Evolutionary conservation across 2,113 vertebrate species (phyloP).

Genomic region (Seriola aureovittata): DNA sequence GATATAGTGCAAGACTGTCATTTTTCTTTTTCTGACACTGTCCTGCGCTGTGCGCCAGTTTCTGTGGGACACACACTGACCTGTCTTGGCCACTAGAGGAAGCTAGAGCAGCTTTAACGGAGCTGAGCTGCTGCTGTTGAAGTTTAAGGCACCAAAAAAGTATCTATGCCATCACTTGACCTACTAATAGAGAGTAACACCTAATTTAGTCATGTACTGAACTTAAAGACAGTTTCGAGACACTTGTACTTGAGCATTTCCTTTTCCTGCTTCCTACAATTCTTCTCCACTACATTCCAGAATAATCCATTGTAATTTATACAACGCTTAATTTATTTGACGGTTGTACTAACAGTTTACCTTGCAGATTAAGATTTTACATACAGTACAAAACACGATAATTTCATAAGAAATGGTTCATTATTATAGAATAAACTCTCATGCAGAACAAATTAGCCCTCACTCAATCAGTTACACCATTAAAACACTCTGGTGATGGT

Average conservation of each 20-base stretch:
- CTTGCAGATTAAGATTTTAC: not conserved
- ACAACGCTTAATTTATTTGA: not conserved
- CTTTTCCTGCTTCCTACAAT: not conserved
- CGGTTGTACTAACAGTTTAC: not conserved
- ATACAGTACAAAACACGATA: no score
- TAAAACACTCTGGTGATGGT: not conserved
- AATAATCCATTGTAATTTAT: not conserved
- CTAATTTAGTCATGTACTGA: not conserved
- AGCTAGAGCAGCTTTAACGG: conserved; percentile 21
- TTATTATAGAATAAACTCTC: no score
- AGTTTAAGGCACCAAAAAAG: not conserved
- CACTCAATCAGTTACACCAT: no score
- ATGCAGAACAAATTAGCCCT: no score
- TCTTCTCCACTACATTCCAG: no score
- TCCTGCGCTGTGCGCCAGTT: not conserved
- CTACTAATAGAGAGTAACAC: not conserved
- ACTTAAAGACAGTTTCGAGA: not conserved
- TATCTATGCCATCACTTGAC: not conserved
- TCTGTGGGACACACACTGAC: conserved; percentile 2
- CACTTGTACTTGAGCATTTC: not conserved
- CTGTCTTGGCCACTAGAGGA: conserved; percentile 40
- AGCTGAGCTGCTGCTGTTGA: not conserved
- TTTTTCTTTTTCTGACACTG: not conserved
- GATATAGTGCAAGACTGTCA: conserved; percentile 27
- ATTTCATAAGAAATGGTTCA: no score